Conservation (phyloP, 2,113 vertebrate genomes). For the Micronisus gabar region DNA sequence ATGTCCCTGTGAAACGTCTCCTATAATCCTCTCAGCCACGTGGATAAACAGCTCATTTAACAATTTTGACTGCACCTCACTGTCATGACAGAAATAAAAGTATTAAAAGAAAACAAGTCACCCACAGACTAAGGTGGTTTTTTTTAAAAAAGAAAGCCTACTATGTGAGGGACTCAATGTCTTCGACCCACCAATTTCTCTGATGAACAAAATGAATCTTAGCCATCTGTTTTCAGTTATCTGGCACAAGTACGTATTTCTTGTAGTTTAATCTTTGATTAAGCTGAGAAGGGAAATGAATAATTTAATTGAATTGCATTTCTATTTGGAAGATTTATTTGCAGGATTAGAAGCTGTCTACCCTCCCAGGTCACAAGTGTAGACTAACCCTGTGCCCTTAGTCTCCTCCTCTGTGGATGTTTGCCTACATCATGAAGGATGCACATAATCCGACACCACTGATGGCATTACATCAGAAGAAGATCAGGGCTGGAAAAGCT, state of each 20-base stretch:
- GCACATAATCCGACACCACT: neutral
- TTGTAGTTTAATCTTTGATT: conserved; percentile 41
- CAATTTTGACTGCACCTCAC: neutral
- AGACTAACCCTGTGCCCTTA: neutral
- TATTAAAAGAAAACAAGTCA: neutral
- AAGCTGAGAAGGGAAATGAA: conserved; percentile 51
- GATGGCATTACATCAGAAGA: neutral
- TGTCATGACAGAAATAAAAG: neutral
- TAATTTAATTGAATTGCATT: conserved; percentile 43
- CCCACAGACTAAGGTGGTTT: neutral
- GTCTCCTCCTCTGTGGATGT: neutral
- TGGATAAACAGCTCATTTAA: neutral
- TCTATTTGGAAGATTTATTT: conserved; percentile 32
- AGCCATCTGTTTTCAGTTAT: conserved; percentile 55
- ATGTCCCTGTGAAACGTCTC: neutral
- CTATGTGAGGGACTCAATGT: neutral
- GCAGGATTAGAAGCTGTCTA: conserved; percentile 9
- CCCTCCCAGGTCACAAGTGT: neutral
- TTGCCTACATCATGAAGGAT: neutral
- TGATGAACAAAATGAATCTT: neutral
- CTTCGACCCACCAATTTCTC: conserved; percentile 1
- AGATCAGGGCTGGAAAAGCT: neutral
- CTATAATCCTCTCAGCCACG: neutral
- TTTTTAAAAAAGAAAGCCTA: neutral
- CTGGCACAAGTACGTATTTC: neutral